phyloP scores from a whole-genome alignment of 2,113 vertebrate species.

The Trogon melanurus region DNA sequence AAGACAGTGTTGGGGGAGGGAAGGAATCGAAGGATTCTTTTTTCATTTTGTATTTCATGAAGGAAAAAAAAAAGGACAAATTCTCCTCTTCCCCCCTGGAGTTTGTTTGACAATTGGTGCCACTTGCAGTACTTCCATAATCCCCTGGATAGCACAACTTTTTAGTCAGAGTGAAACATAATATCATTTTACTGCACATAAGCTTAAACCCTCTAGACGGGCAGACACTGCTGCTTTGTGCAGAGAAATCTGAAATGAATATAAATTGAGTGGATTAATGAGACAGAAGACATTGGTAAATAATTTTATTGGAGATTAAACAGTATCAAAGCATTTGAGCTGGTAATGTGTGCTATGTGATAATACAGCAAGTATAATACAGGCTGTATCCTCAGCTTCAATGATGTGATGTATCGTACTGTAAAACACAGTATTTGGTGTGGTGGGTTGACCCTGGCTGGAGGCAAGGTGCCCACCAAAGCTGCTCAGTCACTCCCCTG shows the following conservation, averaged over 20 bases:
- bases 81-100: neutral
- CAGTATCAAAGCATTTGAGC: neutral
- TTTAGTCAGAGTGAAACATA: constrained; percentile 29
- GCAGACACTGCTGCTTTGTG: neutral
- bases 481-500: neutral
- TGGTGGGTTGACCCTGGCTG: neutral
- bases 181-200: neutral
- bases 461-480: neutral
- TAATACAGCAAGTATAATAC: neutral
- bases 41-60: neutral
- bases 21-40: neutral
- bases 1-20: neutral
- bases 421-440: neutral
- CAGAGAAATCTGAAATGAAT: neutral
- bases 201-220: constrained; percentile 12
- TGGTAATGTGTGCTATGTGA: neutral
- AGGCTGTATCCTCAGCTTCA: neutral
- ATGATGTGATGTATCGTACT: neutral
- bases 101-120: neutral
- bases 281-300: neutral
- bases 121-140: neutral
- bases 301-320: constrained; percentile 20
- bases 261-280: neutral
- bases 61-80: neutral
- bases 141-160: neutral